Conservation (phyloP, 2,113 vertebrate genomes). For the Pseudorasbora parva region DNA sequence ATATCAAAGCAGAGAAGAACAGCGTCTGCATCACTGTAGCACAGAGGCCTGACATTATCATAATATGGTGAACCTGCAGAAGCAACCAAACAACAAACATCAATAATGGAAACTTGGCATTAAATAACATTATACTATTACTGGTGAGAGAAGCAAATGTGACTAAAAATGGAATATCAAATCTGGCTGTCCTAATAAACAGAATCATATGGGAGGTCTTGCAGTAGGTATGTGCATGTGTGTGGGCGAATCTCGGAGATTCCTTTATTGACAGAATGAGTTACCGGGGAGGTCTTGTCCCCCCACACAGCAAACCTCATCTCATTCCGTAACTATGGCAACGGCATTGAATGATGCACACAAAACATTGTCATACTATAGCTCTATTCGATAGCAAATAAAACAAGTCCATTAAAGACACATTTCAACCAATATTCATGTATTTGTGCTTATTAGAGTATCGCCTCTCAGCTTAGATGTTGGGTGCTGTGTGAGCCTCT, state of each 20-base stretch:
- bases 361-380: conserved; percentile 50
- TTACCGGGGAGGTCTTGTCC: conserved; percentile 35
- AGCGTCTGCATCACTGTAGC: conserved; percentile 94
- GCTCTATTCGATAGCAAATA: conserved; percentile 14
- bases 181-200: background rate
- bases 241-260: conserved; percentile 21
- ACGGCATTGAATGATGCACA: conserved; percentile 52
- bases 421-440: background rate
- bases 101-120: background rate
- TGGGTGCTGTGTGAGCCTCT: background rate
- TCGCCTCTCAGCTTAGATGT: background rate
- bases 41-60: conserved; percentile 93
- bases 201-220: background rate
- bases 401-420: conserved; percentile 8
- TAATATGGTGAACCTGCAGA: conserved; percentile 91
- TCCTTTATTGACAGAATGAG: conserved; percentile 33
- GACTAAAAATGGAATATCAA: background rate
- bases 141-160: background rate
- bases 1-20: conserved; percentile 93
- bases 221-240: conserved; percentile 8
- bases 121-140: background rate
- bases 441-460: conserved; percentile 9
- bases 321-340: conserved; percentile 53
- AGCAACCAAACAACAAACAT: background rate
- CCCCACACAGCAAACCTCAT: conserved; percentile 38